A percentile compares a stretch with the other conserved stretches of the same genome.
phyloP scores from a whole-genome alignment of 2,113 vertebrate species.

The Orientallactaga bullata region DNA sequence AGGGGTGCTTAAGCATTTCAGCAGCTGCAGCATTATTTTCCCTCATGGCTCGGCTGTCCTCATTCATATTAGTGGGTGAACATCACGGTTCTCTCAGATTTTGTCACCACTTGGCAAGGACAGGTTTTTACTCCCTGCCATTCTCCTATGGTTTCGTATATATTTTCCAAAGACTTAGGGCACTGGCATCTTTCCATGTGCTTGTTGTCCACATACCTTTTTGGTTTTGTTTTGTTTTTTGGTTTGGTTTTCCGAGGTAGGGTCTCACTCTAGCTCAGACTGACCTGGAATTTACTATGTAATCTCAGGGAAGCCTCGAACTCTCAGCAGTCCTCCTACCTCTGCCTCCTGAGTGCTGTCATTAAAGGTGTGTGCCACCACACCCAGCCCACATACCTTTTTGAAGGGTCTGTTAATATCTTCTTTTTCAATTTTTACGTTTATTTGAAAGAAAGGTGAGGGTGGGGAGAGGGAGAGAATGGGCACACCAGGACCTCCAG shows the following conservation, averaged over 20 bases:
- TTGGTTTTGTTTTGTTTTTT: too few species aligned
- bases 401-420: slow-evolving; percentile 37
- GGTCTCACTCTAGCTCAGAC: too few species aligned
- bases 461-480: too few species aligned
- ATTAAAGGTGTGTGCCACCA: too few species aligned
- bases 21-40: neutral
- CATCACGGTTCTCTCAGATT: neutral
- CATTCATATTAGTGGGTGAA: neutral
- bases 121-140: neutral
- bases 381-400: neutral
- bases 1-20: neutral
- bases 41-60: neutral
- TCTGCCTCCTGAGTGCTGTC: too few species aligned
- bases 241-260: too few species aligned
- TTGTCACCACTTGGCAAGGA: neutral
- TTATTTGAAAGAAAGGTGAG: too few species aligned
- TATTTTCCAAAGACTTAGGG: neutral
- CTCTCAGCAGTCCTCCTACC: too few species aligned
- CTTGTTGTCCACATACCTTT: neutral
- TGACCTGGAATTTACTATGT: too few species aligned
- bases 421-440: neutral
- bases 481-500: too few species aligned
- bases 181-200: neutral
- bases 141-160: neutral
- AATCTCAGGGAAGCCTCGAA: too few species aligned